Conservation (phyloP, 2,113 vertebrate species). For the Hucho hucho region DNA sequence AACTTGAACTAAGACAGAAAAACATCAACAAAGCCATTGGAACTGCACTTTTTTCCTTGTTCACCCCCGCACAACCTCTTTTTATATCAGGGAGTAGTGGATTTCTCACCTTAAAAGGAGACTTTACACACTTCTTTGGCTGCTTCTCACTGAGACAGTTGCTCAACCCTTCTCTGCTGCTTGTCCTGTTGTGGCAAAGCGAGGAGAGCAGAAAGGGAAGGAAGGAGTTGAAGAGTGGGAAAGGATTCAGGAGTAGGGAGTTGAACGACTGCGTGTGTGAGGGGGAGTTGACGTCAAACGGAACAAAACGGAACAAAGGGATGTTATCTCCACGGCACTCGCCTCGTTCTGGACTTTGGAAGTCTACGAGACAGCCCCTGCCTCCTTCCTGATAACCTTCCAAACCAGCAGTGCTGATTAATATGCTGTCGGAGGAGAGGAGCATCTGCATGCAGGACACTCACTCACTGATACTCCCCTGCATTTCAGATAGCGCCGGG, state of each 20-base stretch:
- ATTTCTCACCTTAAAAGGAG: constrained; percentile 82
- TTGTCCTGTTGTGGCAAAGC: constrained; percentile 61
- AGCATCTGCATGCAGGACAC: constrained; percentile 37
- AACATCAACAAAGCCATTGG: constrained; percentile 24
- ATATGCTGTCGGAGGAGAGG: constrained; percentile 65
- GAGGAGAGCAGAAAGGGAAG: constrained; percentile 40
- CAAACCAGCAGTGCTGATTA: constrained; percentile 65
- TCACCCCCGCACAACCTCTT: constrained; percentile 56
- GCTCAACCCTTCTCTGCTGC: constrained; percentile 47
- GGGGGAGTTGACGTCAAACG: constrained; percentile 30
- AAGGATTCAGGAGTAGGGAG: constrained; percentile 30
- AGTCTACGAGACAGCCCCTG: constrained; percentile 42
- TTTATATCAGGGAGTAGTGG: constrained; percentile 67
- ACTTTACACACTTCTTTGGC: constrained; percentile 62
- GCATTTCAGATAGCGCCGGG: constrained; percentile 52
- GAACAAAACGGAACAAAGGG: constrained; percentile 41
- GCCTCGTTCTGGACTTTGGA: constrained; percentile 52
- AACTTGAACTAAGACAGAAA: constrained; percentile 19
- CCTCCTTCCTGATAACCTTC: constrained; percentile 52
- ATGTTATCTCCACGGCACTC: constrained; percentile 46
- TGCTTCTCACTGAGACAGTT: constrained; percentile 55
- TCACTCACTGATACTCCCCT: constrained; percentile 52
- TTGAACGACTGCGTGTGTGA: background rate
- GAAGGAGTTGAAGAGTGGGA: constrained; percentile 26
- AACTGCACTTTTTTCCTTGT: constrained; percentile 45